These are phyloP conservation scores for Vanacampus margaritifer DNA, from an alignment of 2,113 vertebrate genomes.

Conservation along the genomic window DNA sequence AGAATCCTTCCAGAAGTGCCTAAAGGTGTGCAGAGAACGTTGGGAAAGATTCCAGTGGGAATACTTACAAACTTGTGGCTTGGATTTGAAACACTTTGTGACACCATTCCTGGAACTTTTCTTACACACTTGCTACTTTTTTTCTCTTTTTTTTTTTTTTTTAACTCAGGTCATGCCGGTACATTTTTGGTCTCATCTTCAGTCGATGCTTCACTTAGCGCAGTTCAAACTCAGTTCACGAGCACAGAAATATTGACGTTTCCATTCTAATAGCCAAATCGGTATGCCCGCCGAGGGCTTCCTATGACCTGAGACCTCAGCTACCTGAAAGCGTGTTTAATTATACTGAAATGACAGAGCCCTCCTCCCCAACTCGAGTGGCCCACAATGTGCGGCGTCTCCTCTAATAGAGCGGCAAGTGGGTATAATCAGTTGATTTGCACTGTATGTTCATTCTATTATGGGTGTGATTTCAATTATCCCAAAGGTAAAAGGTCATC, in stretches of 20 bases:
- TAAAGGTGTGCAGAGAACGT: too few species aligned
- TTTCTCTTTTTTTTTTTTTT: background rate
- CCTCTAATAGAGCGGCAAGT: constrained; percentile 18
- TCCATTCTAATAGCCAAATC: constrained; percentile 1
- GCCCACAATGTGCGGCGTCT: background rate
- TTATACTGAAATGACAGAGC: background rate
- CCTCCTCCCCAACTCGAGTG: background rate
- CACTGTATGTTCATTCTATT: background rate
- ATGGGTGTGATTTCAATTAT: background rate
- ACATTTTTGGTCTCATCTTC: background rate
- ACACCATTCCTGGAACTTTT: background rate
- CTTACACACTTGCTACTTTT: background rate
- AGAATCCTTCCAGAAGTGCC: too few species aligned
- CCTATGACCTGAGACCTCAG: background rate
- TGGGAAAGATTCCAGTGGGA: too few species aligned
- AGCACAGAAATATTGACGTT: background rate
- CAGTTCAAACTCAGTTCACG: background rate
- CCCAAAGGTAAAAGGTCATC: constrained; percentile 3
- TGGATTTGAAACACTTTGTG: too few species aligned
- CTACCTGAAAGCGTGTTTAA: constrained; percentile 1
- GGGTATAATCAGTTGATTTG: constrained; percentile 17
- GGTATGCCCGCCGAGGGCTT: background rate
- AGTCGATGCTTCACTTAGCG: background rate
- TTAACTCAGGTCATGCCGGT: background rate
- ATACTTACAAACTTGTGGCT: too few species aligned